A percentile compares a stretch with the other conserved stretches of the same genome.
Conservation (phyloP, 2,797 vertebrate genomes). For the Pseudochirops cupreus region DNA sequence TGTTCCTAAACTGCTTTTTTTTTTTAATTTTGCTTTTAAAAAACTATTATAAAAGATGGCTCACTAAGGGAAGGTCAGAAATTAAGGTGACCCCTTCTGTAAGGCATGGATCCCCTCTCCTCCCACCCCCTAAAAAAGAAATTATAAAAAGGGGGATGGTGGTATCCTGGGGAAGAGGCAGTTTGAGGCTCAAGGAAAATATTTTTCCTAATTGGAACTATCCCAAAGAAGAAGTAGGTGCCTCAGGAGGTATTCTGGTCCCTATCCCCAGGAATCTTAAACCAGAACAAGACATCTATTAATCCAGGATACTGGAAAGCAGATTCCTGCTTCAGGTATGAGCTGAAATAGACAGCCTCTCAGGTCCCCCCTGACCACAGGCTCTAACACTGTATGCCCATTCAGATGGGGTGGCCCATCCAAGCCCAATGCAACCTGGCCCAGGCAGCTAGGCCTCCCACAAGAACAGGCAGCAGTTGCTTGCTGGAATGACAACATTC, state of each 20-base stretch:
- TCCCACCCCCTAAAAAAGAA: neutral
- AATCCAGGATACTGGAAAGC: neutral
- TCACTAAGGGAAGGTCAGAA: neutral
- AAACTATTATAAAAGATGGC: neutral
- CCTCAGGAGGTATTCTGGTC: neutral
- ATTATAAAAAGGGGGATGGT: neutral
- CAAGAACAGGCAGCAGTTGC: neutral
- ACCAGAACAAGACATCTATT: neutral
- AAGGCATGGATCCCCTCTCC: too few relatives aligned
- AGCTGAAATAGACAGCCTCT: neutral
- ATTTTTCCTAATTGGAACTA: neutral
- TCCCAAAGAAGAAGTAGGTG: neutral
- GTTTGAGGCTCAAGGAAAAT: neutral
- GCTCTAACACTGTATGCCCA: neutral
- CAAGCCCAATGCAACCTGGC: neutral
- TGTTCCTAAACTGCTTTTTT: neutral
- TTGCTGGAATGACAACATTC: neutral
- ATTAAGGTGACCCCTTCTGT: neutral
- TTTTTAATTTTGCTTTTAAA: neutral
- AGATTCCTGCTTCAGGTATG: neutral
- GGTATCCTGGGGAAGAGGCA: neutral
- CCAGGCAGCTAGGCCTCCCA: neutral
- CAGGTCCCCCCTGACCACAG: neutral
- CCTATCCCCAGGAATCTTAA: neutral
- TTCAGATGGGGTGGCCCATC: neutral